These are phyloP conservation scores for Siderastrea siderea DNA, from an alignment of 92 coral and sea anemone genomes.

Conservation along the genomic window DNA sequence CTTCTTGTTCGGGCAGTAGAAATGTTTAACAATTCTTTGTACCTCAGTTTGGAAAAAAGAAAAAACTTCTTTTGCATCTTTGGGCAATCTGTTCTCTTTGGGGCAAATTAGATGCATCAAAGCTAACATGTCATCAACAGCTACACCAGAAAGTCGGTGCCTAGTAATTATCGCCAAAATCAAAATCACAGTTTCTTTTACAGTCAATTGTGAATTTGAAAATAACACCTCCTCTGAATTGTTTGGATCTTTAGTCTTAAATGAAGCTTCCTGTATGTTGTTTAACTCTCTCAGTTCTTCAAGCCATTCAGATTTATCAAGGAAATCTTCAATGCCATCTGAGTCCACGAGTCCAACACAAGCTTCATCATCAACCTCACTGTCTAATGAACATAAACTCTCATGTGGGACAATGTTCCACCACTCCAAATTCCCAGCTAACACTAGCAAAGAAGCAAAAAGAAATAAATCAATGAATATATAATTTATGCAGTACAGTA, in stretches of 20 bases:
- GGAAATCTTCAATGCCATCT: background rate
- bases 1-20: conserved; percentile 20
- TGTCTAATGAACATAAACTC: background rate
- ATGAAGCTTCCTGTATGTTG: background rate
- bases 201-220: conserved; percentile 15
- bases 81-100: conserved; percentile 6
- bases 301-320: conserved; percentile 20
- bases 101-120: conserved; percentile 29
- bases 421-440: background rate
- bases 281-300: conserved; percentile 1
- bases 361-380: background rate
- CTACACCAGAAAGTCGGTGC: conserved; percentile 35
- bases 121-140: conserved; percentile 26
- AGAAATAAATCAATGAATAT: too few species aligned
- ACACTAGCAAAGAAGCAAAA: background rate
- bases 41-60: conserved; percentile 14
- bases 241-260: background rate
- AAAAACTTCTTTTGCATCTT: conserved; percentile 10
- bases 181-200: conserved; percentile 27
- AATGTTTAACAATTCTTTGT: background rate
- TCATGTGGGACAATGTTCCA: background rate
- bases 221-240: background rate
- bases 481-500: too few species aligned
- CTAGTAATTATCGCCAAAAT: conserved; percentile 25
- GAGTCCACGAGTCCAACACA: background rate